Evolutionary conservation across 2,797 vertebrate genomes (phyloP).

Genomic region (Tenualosa thibaudeaui): DNA sequence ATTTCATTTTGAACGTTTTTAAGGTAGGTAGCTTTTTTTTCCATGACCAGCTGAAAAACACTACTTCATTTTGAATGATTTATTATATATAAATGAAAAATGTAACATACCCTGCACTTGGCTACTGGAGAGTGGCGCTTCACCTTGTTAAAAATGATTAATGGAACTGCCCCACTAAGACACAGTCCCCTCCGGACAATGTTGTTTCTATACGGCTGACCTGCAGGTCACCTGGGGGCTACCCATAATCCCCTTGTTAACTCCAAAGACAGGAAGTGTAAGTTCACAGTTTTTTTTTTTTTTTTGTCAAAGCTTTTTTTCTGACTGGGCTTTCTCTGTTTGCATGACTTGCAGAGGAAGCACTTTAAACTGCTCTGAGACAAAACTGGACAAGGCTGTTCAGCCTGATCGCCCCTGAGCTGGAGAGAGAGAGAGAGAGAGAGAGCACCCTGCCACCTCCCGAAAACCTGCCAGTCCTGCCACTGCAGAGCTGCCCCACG

Average conservation of each 20-base stretch:
- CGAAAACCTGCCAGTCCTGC: slow-evolving; percentile 6
- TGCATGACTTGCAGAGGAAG: slow-evolving; percentile 71
- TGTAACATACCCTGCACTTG: background rate
- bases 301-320: slow-evolving; percentile 61
- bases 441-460: background rate
- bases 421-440: slow-evolving; percentile 49
- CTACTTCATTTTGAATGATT: background rate
- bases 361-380: slow-evolving; percentile 78
- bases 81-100: background rate
- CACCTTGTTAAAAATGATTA: slow-evolving; percentile 22
- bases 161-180: background rate
- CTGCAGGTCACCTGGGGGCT: slow-evolving; percentile 75
- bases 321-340: slow-evolving; percentile 70
- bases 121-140: background rate
- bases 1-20: background rate
- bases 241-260: slow-evolving; percentile 75
- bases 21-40: background rate
- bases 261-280: slow-evolving; percentile 78
- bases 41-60: background rate
- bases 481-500: background rate
- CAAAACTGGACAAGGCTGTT: slow-evolving; percentile 77
- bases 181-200: slow-evolving; percentile 9
- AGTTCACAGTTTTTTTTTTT: slow-evolving; percentile 66
- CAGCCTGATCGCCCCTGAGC: slow-evolving; percentile 75
- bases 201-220: slow-evolving; percentile 70